Percentiles rank a stretch among this genome's conserved stretches.
These are phyloP conservation scores for Euplexia lucipara DNA, from an alignment of 2,888 invertebrate genomes.

Conservation along the genomic window DNA sequence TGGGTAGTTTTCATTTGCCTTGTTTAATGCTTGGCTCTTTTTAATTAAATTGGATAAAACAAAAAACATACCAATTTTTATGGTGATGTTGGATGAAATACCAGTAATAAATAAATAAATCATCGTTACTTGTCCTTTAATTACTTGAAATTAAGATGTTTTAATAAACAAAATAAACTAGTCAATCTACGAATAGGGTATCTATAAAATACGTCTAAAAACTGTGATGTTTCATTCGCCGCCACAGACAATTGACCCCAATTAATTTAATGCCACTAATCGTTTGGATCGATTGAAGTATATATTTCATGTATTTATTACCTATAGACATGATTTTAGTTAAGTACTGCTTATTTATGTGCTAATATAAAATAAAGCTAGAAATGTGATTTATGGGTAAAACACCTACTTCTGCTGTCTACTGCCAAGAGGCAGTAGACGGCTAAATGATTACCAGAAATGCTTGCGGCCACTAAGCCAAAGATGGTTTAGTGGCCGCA, in stretches of 20 bases:
- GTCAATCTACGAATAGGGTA: neutral
- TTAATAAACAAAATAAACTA: no score
- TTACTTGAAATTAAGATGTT: neutral
- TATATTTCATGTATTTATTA: slow-evolving; percentile 31
- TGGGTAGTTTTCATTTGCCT: slow-evolving; percentile 4
- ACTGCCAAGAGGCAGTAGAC: no score
- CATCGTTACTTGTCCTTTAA: neutral
- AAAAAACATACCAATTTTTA: neutral
- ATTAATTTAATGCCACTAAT: slow-evolving; percentile 60
- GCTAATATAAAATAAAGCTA: neutral
- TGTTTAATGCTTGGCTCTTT: slow-evolving; percentile 3
- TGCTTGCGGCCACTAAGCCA: no score
- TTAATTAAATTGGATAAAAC: neutral
- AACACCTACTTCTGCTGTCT: no score
- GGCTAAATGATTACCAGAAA: no score
- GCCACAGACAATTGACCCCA: slow-evolving; percentile 57
- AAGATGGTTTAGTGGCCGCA: no score
- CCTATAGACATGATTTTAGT: slow-evolving; percentile 3
- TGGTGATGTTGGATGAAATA: neutral
- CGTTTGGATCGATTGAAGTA: slow-evolving; percentile 29
- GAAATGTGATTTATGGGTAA: neutral
- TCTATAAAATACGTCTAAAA: neutral
- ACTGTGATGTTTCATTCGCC: slow-evolving; percentile 5
- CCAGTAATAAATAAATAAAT: no score
- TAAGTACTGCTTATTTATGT: neutral